A percentile compares a stretch with the other conserved stretches of the same genome.
Conservation (phyloP, 2,888 invertebrate species). For the Phortica magna region DNA sequence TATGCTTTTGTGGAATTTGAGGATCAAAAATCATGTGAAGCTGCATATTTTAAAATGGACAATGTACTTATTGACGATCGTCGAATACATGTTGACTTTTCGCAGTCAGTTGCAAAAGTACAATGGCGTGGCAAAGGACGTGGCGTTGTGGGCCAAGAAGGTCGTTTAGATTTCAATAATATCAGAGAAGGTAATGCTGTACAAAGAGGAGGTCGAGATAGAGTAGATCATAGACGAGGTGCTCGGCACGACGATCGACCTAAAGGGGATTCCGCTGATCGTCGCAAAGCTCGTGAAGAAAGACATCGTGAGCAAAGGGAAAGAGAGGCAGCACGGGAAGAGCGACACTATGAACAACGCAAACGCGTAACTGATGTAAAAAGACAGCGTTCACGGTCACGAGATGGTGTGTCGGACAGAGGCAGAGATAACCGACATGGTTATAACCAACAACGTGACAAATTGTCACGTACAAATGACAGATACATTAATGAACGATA, state of each 20-base stretch:
- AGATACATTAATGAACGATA: constrained; percentile 41
- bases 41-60: constrained; percentile 99
- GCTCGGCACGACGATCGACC: constrained; percentile 28
- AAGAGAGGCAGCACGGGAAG: constrained; percentile 36
- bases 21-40: constrained; percentile 94
- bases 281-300: constrained; percentile 60
- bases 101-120: constrained; percentile 97
- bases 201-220: constrained; percentile 11
- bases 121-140: constrained; percentile 93
- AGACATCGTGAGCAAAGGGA: constrained; percentile 62
- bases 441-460: constrained; percentile 25
- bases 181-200: constrained; percentile 48
- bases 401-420: background rate
- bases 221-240: background rate
- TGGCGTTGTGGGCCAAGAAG: constrained; percentile 80
- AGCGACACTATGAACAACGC: constrained; percentile 36
- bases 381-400: constrained; percentile 37
- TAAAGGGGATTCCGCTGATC: constrained; percentile 54
- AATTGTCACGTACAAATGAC: constrained; percentile 37
- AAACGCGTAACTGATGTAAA: constrained; percentile 1
- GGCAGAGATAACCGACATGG: background rate
- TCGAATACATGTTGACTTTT: constrained; percentile 99
- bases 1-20: constrained; percentile 99
- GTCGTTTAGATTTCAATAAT: constrained; percentile 71
- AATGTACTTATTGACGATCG: constrained; percentile 99